Evolutionary conservation across 2,888 invertebrate species (phyloP), one percentile per base, ranked within the genome.

Genomic region (Schizaphis graminum): DNA sequence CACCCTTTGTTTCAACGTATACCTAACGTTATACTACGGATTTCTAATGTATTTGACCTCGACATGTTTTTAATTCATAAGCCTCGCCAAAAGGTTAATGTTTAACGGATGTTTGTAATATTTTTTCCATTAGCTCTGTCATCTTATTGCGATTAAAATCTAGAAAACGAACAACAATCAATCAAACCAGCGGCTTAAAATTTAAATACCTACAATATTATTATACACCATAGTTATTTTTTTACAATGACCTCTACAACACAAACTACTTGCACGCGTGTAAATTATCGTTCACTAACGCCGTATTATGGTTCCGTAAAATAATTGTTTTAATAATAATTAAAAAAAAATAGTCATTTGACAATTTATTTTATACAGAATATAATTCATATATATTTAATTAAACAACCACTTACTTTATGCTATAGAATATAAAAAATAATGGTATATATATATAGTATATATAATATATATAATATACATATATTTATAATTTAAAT

Each of bases 31-130:
- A 24, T 53, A 24, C 24, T 53, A n/a, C 26, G 11, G 35, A 53
- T 88, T 53, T 53, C 49, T 88, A 88, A 56, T 41, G 61, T 61
- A 16, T 90, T 90, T 90, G 61, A 90, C 61, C 61, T 61, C 44
- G 47, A n/a, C 89, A 41, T 41, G 21, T 35, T 88, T 53, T 53
- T 53, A 88, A 53, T 53, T 90, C n/a, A 89, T 47, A 13, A 61
- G 47, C 47, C 2, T 89, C 44, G 7, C 41, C 44, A 57, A 89
- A 89, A 89, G 26, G n/a, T 47, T n/a, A 61, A 67, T 67, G 47
- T 90, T 16, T 67, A 90, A 67, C 90, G 90, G 90, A 90, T 47
- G 67, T 89, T 61, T 41, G 21, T 77, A 77, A 77, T 77, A 89
- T 89, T 57, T 44, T 26, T 41, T 26, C 44, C 61, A 44, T 89